phyloP scores from a whole-genome alignment of 1,140 invertebrate genomes.

The Mya arenaria region DNA sequence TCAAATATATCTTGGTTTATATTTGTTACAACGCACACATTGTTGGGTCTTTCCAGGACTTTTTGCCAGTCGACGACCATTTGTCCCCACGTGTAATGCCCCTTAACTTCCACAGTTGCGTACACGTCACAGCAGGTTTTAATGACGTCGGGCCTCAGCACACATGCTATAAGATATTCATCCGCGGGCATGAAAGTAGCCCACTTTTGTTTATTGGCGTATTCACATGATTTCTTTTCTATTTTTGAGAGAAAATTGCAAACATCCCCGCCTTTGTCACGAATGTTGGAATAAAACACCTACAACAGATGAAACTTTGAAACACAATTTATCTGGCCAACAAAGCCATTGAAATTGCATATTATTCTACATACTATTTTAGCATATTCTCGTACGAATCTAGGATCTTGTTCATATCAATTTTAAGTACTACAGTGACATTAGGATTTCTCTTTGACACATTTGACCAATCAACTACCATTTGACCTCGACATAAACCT shows the following conservation, averaged over 20 bases:
- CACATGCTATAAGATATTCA: constrained; percentile 26
- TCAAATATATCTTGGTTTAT: constrained; percentile 22
- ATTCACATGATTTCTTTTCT: constrained; percentile 28
- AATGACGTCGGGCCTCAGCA: constrained; percentile 27
- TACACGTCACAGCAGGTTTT: constrained; percentile 37
- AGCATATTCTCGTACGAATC: no score
- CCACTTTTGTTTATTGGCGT: background rate
- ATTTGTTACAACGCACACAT: constrained; percentile 30
- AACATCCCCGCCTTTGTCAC: no score
- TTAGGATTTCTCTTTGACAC: no score
- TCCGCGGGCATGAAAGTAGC: constrained; percentile 11
- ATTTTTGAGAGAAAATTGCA: constrained; percentile 39
- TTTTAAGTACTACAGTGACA: no score
- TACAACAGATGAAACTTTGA: no score
- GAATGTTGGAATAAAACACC: no score
- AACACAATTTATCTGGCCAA: no score
- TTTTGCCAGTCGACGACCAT: constrained; percentile 50
- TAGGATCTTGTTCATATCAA: no score
- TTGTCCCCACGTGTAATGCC: constrained; percentile 46
- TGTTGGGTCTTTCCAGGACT: background rate
- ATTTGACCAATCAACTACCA: no score
- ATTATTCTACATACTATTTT: no score
- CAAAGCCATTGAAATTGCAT: no score
- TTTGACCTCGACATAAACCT: no score
- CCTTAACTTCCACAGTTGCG: constrained; percentile 48